Evolutionary conservation across 2,797 vertebrate species (phyloP), one percentile per base, ranked within the genome.

Genomic region (Acanthopagrus latus): DNA sequence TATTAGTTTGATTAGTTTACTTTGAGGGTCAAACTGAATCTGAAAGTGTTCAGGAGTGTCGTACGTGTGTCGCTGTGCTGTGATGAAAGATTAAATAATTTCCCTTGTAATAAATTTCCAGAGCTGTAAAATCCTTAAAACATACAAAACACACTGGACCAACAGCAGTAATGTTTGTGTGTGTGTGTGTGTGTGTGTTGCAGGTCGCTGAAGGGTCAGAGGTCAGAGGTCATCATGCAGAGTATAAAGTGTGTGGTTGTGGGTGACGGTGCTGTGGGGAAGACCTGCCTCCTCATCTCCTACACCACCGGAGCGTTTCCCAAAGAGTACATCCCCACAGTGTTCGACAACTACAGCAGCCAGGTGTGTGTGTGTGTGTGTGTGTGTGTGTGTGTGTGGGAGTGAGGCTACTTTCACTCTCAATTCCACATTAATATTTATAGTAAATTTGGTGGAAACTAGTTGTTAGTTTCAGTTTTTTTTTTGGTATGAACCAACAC

Each of bases 181-280:
- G 47, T 50, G 54, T 58, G 29, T 66, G 27, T 33, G 21, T 65
- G 29, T 68, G 21, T 68, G 5, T 68, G 18, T 25, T 47, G 1
- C 81, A 96, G 95, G 90, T 82, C 80, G 74, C 86, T 86, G 83
- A 93, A 51, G 67, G 33, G 5, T 71, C 57, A 76, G 81, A 76
- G 78, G 78, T 89, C 86, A 88, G 81, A 76, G 78, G 78, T 89
- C 86, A 87, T 88, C 82, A 97, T 98, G 96, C 97, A 97, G 95
- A 97, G 94, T 0, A 96, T 98, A 86, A 98, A 97, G 95, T 98
- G 96, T 41, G 97, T 98, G 66, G 96, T 98, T 1, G 97, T 98
- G 18, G 97, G 97, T 46, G 97, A 98, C 0, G 97, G 97, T 0
- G 97, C 97, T 0, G 96, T 97, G 84, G 97, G 97, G 18, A 98